Evolutionary conservation across 2,888 invertebrate species (phyloP).

Genomic region (Erebia ligea): DNA sequence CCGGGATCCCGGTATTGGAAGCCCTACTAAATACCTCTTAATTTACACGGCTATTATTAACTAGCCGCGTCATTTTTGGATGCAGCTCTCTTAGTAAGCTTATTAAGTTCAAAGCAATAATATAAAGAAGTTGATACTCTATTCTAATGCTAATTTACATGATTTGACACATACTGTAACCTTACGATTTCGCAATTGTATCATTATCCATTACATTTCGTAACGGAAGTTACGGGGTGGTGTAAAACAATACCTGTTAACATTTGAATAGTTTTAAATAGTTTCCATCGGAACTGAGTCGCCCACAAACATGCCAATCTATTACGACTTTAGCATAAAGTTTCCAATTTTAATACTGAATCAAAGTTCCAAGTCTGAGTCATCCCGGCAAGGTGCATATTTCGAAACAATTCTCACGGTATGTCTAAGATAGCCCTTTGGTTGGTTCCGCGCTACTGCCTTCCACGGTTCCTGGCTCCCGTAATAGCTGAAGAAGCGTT

Average conservation of each 20-base stretch:
- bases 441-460: slow-evolving; percentile 62
- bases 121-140: too few species aligned
- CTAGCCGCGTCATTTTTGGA: background rate
- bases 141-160: too few species aligned
- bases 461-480: slow-evolving; percentile 66
- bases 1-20: too few species aligned
- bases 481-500: slow-evolving; percentile 62
- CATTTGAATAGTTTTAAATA: too few species aligned
- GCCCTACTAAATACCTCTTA: slow-evolving; percentile 20
- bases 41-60: slow-evolving; percentile 15
- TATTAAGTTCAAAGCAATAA: too few species aligned
- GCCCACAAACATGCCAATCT: background rate
- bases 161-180: too few species aligned
- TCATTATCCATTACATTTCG: too few species aligned
- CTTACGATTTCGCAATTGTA: too few species aligned
- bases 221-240: too few species aligned
- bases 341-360: slow-evolving; percentile 9
- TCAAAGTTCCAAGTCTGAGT: slow-evolving; percentile 25
- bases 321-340: background rate
- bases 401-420: slow-evolving; percentile 44
- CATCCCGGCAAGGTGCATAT: slow-evolving; percentile 22
- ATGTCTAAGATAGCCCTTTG: slow-evolving; percentile 43
- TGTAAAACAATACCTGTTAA: too few species aligned
- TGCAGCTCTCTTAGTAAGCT: too few species aligned
- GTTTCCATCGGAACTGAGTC: too few species aligned